Evolutionary conservation across 2,888 invertebrate species (phyloP), one percentile per base, ranked within the genome.

Genomic region (Nomada goodeniana): DNA sequence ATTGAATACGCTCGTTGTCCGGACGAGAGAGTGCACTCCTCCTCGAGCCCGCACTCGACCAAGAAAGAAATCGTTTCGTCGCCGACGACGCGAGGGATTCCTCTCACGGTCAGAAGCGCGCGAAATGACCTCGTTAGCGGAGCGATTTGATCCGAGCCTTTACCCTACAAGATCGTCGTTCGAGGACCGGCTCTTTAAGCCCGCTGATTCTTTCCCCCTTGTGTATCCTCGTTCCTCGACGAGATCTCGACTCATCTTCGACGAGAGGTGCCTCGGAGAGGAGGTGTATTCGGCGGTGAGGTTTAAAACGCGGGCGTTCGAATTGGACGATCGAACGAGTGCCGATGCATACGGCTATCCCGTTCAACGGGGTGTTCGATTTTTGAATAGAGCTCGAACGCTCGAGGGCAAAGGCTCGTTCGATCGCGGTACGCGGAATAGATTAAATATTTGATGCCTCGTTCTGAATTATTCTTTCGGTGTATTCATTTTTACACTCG

Each of bases 41-140:
- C 64, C 64, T 65, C 55, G 69, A 69, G 68, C 23, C 61, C 47
- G 55, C 47, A 73, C 82, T 82, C 82, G 76, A 63, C 74, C 74
- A 83, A 72, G 75, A 69, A 81, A 76, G 70, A 69, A 76, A 78
- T 85, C 78, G 75, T 79, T 79, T 79, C 68, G 75, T 59, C 73
- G 67, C 10, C 65, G 73, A 36, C 65, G 73, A 76, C 55, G 63
- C 65, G 77, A 53, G 68, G 42, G 73, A 76, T 64, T 72, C 53
- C 70, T 23, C 65, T 73, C 57, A 60, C 81, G 81, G 78, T 78
- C 83, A 81, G 70, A 75, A 78, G 60, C 57, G 71, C 53, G 76
- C 73, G 77, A 59, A 85, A 85, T 81, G 83, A 85, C 78, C 83
- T 85, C 83, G 84, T 85, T 85, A 85, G 81, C 63, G 15, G 61